Conservation (phyloP, 64 coral and sea anemone species). For the Pachyseris speciosa region DNA sequence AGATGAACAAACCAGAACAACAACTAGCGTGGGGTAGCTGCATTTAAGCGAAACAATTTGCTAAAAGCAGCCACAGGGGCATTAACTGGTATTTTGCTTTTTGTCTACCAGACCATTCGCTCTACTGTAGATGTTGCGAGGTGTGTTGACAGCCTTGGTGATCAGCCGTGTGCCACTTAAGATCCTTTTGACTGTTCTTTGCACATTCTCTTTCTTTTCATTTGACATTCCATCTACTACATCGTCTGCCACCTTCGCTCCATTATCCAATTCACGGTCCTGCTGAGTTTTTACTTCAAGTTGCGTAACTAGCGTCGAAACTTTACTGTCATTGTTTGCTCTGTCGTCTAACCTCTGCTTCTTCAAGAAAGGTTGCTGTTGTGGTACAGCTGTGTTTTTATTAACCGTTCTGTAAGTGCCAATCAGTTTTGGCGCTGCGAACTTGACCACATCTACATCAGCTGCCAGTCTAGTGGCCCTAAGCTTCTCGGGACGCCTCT, state of each 20-base stretch:
- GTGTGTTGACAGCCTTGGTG: slow-evolving; percentile 58
- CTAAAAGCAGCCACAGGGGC: background rate
- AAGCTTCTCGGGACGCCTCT: background rate
- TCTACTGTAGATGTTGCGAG: background rate
- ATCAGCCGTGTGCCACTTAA: slow-evolving; percentile 71
- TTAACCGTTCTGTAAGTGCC: background rate
- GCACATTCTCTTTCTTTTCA: slow-evolving; percentile 47
- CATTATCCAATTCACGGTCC: background rate
- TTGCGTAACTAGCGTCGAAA: background rate
- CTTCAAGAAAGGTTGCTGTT: background rate
- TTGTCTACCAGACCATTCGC: background rate
- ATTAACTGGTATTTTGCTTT: background rate
- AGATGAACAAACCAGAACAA: no score
- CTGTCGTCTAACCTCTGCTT: background rate
- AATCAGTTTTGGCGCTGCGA: slow-evolving; percentile 35
- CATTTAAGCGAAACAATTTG: background rate
- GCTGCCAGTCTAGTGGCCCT: slow-evolving; percentile 57
- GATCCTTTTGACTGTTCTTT: slow-evolving; percentile 55
- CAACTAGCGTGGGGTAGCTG: no score
- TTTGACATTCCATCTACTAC: background rate
- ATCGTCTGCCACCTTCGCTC: background rate
- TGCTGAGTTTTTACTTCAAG: background rate
- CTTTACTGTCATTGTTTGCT: no score
- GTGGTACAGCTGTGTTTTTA: background rate
- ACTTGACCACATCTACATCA: slow-evolving; percentile 62